Evolutionary conservation across 2,888 invertebrate species (phyloP).

Genomic region (Dicycla oo): DNA sequence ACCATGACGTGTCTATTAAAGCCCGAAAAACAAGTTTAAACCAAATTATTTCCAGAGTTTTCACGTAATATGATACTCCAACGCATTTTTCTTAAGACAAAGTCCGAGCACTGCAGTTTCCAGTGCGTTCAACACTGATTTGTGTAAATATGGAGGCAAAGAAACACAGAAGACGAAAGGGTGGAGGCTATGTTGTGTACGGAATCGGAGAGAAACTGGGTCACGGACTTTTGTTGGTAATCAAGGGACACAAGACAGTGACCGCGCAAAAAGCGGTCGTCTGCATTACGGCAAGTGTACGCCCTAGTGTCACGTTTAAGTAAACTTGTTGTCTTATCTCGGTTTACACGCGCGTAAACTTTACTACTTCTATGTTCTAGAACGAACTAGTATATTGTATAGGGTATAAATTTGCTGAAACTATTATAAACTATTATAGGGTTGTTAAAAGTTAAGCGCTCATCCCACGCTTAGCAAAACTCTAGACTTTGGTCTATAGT

Average conservation of each 20-base stretch:
- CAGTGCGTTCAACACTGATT: background rate
- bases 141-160: background rate
- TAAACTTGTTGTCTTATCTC: conserved; percentile 63
- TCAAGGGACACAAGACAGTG: background rate
- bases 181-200: too few species aligned
- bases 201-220: background rate
- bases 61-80: too few species aligned
- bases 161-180: background rate
- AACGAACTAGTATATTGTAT: conserved; percentile 30
- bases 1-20: too few species aligned
- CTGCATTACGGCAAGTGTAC: background rate
- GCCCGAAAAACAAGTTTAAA: too few species aligned
- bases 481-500: conserved; percentile 22
- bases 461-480: conserved; percentile 19
- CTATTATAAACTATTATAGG: conserved; percentile 34
- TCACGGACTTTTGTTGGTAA: background rate
- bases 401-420: conserved; percentile 39
- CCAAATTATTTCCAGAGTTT: too few species aligned
- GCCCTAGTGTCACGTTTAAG: conserved; percentile 40
- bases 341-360: conserved; percentile 60
- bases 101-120: background rate
- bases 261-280: conserved; percentile 10
- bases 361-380: conserved; percentile 40
- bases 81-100: too few species aligned
- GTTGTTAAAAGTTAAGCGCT: conserved; percentile 48